phyloP scores from a whole-genome alignment of 37 sponge, comb jelly and placozoan species.

The Lycopodina hypogea region DNA sequence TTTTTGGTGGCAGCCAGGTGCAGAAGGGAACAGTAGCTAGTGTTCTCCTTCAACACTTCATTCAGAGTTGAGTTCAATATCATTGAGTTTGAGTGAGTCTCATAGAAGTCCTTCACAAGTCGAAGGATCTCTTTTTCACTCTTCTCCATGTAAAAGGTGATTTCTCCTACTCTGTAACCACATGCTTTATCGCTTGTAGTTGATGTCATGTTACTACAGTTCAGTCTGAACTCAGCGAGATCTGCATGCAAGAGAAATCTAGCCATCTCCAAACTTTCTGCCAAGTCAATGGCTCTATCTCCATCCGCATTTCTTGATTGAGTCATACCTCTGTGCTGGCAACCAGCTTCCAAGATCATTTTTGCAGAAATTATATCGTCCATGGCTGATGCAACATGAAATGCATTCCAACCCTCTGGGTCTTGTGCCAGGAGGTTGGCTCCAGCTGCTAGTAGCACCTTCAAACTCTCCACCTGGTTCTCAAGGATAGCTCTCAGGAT shows the following conservation, averaged over 20 bases:
- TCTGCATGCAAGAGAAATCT: constrained; percentile 56
- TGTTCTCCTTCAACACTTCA: constrained; percentile 36
- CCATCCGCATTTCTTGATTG: constrained; percentile 49
- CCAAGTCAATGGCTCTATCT: constrained; percentile 64
- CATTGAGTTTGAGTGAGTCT: constrained; percentile 3
- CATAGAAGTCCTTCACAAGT: constrained; percentile 27
- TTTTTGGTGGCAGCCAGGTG: constrained; percentile 73
- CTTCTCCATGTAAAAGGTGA: neutral
- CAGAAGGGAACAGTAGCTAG: constrained; percentile 39
- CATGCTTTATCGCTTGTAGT: too few relatives aligned
- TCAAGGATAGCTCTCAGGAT: constrained; percentile 67
- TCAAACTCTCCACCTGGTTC: constrained; percentile 37
- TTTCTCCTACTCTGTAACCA: neutral
- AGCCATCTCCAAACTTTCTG: constrained; percentile 65
- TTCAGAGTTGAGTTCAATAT: too few relatives aligned
- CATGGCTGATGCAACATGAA: constrained; percentile 73
- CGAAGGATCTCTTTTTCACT: constrained; percentile 20
- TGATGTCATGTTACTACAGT: too few relatives aligned
- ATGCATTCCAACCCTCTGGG: constrained; percentile 62
- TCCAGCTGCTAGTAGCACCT: constrained; percentile 51
- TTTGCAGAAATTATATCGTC: constrained; percentile 62
- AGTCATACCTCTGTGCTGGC: constrained; percentile 7
- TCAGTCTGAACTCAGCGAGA: constrained; percentile 21
- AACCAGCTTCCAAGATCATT: constrained; percentile 31
- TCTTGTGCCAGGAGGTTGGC: constrained; percentile 55